Conservation (phyloP, 2,888 invertebrate genomes). For the Pogonocherus hispidulus region DNA sequence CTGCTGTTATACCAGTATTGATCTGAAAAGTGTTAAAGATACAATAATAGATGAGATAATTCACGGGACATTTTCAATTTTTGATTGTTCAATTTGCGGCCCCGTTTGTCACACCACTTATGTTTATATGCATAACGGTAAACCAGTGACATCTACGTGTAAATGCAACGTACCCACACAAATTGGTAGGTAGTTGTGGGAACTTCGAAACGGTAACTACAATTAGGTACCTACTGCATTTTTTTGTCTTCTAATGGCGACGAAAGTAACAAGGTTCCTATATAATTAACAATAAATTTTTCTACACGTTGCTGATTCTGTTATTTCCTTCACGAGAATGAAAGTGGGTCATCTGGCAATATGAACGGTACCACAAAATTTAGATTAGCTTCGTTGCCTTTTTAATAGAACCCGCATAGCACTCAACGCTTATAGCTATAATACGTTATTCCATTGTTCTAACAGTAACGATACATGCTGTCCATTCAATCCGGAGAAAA, state of each 20-base stretch:
- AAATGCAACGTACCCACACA: no score
- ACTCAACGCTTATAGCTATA: no score
- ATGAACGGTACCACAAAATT: conserved; percentile 8
- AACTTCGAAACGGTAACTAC: background rate
- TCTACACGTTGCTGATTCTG: background rate
- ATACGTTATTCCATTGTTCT: background rate
- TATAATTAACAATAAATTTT: conserved; percentile 2
- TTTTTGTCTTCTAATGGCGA: background rate
- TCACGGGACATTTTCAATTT: no score
- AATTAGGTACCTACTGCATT: no score
- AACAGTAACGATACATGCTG: background rate
- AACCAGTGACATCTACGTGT: background rate
- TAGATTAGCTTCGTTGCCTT: conserved; percentile 4
- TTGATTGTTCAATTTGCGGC: no score
- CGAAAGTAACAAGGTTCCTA: background rate
- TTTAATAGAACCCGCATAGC: background rate
- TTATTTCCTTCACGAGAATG: background rate
- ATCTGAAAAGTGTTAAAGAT: no score
- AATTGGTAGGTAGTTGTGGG: no score
- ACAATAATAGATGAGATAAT: no score
- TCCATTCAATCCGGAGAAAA: no score
- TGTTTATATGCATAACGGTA: background rate
- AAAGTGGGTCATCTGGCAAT: conserved; percentile 9
- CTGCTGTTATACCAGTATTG: no score
- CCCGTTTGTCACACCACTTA: no score